A percentile compares a stretch with the other conserved stretches of the same genome.
Conservation (phyloP, 2,888 invertebrate species). For the Chrysolina oricalcia region DNA sequence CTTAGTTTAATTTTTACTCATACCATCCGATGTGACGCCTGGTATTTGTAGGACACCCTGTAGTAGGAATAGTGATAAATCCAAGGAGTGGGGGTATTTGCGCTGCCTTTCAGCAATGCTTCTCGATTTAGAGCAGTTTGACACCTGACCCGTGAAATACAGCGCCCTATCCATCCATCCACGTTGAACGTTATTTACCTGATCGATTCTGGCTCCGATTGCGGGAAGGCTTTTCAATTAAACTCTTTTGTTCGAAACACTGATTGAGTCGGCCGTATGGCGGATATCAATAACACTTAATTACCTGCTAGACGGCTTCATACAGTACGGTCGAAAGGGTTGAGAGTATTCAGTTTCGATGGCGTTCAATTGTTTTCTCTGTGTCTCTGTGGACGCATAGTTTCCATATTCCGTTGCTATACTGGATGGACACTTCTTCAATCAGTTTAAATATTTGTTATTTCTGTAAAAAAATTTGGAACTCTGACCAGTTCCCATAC, state of each 20-base stretch:
- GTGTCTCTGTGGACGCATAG: no score
- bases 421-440: no score
- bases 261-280: constrained; percentile 12
- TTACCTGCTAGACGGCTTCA: background rate
- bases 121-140: background rate
- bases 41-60: no score
- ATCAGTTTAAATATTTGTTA: no score
- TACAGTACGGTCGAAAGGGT: background rate
- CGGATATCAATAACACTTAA: constrained; percentile 6
- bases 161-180: background rate
- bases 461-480: no score
- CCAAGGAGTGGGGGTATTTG: background rate
- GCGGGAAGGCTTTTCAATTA: constrained; percentile 10
- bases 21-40: no score
- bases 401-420: no score
- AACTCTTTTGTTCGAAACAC: constrained; percentile 5
- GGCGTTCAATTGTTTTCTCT: no score
- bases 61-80: no score
- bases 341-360: background rate
- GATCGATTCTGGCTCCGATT: background rate
- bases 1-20: no score
- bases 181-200: constrained; percentile 6
- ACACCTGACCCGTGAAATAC: constrained; percentile 8
- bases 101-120: background rate
- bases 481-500: no score